Conservation (phyloP, 2,888 invertebrate species). For the Rugalucina vietnamica region DNA sequence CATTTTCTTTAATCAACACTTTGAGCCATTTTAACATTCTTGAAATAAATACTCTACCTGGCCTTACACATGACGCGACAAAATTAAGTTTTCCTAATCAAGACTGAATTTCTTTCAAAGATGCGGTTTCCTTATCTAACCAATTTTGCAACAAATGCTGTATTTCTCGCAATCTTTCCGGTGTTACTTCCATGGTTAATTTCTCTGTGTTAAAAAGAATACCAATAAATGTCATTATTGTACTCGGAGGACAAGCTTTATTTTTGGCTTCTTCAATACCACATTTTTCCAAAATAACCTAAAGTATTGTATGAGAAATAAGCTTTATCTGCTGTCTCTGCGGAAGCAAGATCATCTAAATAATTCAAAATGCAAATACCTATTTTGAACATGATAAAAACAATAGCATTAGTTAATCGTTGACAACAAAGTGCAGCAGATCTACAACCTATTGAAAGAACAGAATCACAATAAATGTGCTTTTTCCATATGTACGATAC, state of each 20-base stretch:
- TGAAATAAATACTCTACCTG: slow-evolving; percentile 16
- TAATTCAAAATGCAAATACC: not conserved
- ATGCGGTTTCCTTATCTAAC: slow-evolving; percentile 13
- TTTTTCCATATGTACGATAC: not conserved
- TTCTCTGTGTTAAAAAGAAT: not conserved
- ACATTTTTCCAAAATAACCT: not conserved
- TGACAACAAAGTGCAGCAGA: not conserved
- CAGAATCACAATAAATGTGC: not conserved
- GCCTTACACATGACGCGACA: slow-evolving; percentile 34
- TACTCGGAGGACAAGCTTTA: not conserved
- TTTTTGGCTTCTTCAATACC: not conserved
- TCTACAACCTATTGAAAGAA: not conserved
- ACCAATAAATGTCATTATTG: not conserved
- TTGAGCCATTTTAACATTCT: slow-evolving; percentile 26
- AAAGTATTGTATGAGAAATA: not conserved
- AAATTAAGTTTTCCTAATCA: slow-evolving; percentile 45
- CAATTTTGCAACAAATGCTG: not conserved
- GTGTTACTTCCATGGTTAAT: not conserved
- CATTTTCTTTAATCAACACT: not conserved
- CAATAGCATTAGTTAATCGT: not conserved
- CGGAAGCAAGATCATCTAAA: not conserved
- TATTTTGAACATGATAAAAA: not conserved
- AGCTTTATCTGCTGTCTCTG: slow-evolving; percentile 6
- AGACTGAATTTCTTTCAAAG: slow-evolving; percentile 24
- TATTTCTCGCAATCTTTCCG: not conserved